Evolutionary conservation across 2,888 invertebrate genomes (phyloP), one percentile per base, ranked within the genome.

Genomic region (Dryomyza anilis): DNA sequence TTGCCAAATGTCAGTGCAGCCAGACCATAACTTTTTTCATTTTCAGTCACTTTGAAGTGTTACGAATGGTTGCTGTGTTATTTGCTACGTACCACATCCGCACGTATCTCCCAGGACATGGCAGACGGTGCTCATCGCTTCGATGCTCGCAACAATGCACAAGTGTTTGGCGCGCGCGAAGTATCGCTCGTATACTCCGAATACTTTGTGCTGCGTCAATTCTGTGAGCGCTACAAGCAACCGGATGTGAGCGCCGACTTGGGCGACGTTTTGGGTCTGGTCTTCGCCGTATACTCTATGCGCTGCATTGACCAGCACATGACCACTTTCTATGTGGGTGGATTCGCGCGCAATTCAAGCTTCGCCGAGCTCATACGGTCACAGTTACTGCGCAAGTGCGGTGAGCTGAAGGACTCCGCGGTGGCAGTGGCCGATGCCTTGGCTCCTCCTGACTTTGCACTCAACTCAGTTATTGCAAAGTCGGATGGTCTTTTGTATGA

Each of bases 41-140:
- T 84, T 87, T 27, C 84, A 93, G 92, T 91, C 80, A 86, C 91
- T 67, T 85, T 86, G 36, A 85, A 86, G 50, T 87, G 90, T 27
- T 95, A 93, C 83, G 89, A 92, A 80, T 96, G 95, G 95, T 85
- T 96, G 23, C 86, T 95, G 52, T 90, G 91, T 71, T 91, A 91
- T 85, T 84, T 96, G 5, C 83, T 93, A n/a, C 85, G 88, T 65
- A 86, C 89, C 67, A 93, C 93, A 0, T 85, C 89, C 66, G 83
- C 85, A 30, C 87, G 88, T 78, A 87, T 90, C 71, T 85, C 87
- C 57, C 71, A 82, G 0, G 85, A 88, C 56, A 73, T 88, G 19
- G 77, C 85, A 0, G 83, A 84, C 16, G 90, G 90, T 0, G 82
- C 86, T 0, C 88, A 91, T 70, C 87, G 87, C 70, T 94, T 95